phyloP scores from a whole-genome alignment of 1,140 invertebrate genomes.

The Dendroctonus valens region DNA sequence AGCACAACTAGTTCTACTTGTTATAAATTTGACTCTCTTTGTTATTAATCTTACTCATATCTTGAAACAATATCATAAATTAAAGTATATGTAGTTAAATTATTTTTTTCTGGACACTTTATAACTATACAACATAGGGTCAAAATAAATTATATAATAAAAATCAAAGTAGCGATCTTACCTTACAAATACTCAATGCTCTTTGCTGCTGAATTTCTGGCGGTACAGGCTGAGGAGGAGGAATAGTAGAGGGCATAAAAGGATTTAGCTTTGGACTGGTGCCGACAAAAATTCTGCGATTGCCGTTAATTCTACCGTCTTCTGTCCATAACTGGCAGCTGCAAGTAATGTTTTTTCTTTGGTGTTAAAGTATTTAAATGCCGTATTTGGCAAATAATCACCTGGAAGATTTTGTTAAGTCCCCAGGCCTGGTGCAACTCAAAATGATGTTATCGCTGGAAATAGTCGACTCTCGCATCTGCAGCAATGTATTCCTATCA shows the following conservation, averaged over 20 bases:
- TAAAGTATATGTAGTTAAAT: too few relatives aligned
- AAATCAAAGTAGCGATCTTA: slow-evolving; percentile 46
- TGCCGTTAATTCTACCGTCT: slow-evolving; percentile 27
- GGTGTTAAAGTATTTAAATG: too few relatives aligned
- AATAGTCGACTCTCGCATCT: slow-evolving; percentile 51
- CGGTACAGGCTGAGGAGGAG: slow-evolving; percentile 60
- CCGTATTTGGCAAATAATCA: slow-evolving; percentile 4
- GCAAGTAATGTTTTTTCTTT: not conserved
- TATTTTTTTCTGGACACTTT: too few relatives aligned
- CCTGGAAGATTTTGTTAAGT: slow-evolving; percentile 34
- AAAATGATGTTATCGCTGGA: slow-evolving; percentile 42
- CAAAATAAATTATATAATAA: not conserved
- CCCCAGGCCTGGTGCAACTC: slow-evolving; percentile 30
- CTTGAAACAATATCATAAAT: not conserved
- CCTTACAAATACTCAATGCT: slow-evolving; percentile 75
- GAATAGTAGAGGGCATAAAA: slow-evolving; percentile 54
- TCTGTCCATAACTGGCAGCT: slow-evolving; percentile 32
- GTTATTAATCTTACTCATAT: too few relatives aligned
- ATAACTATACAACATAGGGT: too few relatives aligned
- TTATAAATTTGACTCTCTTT: too few relatives aligned
- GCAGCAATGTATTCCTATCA: slow-evolving; percentile 53
- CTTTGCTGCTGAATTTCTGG: slow-evolving; percentile 76
- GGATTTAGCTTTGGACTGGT: slow-evolving; percentile 49
- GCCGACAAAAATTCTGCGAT: slow-evolving; percentile 31
- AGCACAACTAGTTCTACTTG: too few relatives aligned